Evolutionary conservation across 2,797 vertebrate species (phyloP).

Genomic region (Caiman crocodilus): DNA sequence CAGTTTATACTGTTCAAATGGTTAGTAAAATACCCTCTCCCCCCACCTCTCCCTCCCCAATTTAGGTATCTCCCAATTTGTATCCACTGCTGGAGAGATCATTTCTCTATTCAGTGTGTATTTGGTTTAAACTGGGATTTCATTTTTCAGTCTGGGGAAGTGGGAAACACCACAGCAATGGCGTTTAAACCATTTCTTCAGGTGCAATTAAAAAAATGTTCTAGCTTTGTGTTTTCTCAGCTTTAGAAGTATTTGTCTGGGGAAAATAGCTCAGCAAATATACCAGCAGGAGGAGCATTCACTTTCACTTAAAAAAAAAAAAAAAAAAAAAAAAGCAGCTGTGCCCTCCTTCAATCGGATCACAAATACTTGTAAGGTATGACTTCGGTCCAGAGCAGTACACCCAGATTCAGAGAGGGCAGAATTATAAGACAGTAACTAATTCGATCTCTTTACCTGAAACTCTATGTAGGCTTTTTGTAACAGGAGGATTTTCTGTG

Average conservation of each 20-base stretch:
- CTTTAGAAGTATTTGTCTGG: slow-evolving; percentile 23
- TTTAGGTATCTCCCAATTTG: neutral
- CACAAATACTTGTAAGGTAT: slow-evolving; percentile 2
- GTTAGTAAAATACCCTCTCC: neutral
- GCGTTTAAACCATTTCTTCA: slow-evolving; percentile 41
- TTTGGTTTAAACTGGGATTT: neutral
- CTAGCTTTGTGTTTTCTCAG: neutral
- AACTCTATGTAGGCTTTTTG: neutral
- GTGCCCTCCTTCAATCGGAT: neutral
- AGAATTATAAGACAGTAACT: neutral
- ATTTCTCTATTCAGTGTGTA: neutral
- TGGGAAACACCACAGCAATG: neutral
- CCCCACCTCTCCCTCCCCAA: neutral
- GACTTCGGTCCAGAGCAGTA: neutral
- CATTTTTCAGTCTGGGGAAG: neutral
- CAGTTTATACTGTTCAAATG: neutral
- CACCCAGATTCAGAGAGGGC: neutral
- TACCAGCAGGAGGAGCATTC: slow-evolving; percentile 4
- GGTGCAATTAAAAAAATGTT: neutral
- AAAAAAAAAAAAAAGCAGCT: neutral
- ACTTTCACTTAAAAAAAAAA: slow-evolving; percentile 40
- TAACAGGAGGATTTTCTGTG: slow-evolving; percentile 1
- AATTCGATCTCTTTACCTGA: slow-evolving; percentile 22
- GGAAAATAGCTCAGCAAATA: neutral
- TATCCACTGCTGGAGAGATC: neutral